Conservation (phyloP, 2,113 vertebrate genomes). For the Hemiscyllium ocellatum region DNA sequence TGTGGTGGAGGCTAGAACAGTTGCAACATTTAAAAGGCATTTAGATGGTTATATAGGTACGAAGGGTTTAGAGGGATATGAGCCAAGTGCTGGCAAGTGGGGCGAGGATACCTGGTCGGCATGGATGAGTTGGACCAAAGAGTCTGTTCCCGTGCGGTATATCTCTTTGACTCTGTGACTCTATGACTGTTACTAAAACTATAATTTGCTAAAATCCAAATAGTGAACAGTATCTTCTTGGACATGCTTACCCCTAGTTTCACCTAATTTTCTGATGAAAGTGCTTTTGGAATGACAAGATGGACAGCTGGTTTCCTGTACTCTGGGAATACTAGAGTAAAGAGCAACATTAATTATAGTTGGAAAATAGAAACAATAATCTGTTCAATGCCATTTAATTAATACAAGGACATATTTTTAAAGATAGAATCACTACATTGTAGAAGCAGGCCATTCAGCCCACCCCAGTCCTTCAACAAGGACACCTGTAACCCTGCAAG, state of each 20-base stretch:
- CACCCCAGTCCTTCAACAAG: too few relatives aligned
- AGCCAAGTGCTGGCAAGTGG: too few relatives aligned
- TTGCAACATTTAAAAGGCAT: too few relatives aligned
- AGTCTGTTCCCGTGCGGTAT: too few relatives aligned
- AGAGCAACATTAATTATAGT: not conserved
- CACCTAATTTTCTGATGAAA: not conserved
- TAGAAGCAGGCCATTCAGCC: too few relatives aligned
- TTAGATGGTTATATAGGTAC: too few relatives aligned
- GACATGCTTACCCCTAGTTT: not conserved
- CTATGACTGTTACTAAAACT: not conserved
- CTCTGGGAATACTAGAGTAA: not conserved
- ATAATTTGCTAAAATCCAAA: not conserved
- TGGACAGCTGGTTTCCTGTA: not conserved
- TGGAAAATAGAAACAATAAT: not conserved
- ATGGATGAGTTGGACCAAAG: too few relatives aligned
- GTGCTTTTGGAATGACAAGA: not conserved
- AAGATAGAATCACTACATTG: not conserved
- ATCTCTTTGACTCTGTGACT: too few relatives aligned
- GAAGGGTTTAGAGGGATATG: too few relatives aligned
- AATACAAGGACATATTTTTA: not conserved
- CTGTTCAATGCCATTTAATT: constrained; percentile 15
- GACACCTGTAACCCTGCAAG: too few relatives aligned
- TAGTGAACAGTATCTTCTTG: not conserved
- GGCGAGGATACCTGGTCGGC: too few relatives aligned
- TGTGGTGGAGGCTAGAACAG: too few relatives aligned